Base-by-base conservation (phyloP, 2,888 invertebrate genomes). In the Gandaritis pyraliata region DNA sequence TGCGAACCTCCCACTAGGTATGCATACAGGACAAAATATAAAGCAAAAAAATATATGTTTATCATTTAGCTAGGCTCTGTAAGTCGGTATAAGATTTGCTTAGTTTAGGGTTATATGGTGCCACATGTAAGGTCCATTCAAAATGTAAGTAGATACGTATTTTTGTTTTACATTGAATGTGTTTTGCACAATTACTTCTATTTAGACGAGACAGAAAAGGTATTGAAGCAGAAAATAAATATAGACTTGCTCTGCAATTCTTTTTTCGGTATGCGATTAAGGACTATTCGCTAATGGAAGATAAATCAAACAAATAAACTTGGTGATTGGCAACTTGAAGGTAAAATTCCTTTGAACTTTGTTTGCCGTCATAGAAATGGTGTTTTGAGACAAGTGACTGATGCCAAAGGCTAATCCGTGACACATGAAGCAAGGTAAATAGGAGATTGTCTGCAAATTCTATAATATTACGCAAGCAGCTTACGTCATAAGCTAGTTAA, bases 361-460 rank as follows among this genome's bases (percentile, higher is more conserved):
- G 23, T 29, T 61, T 53, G 57, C 43, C 45, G 61, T 61, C 57
- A 53, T 43, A 47, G 12, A 41, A 41, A 23, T n/a, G 33, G 29
- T 38, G 39, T 38, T 53, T 53, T 39, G 39, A 23, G 43, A 30
- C 36, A 29, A 53, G 43, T 51, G 30, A 38, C 47, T 52, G 23
- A 41, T 51, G 41, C 13, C 23, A 51, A 49, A 54, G 46, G 54
- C 46, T 46, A 45, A 48, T 48, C 59, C 53, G 45, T 62, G 54
- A 58, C 53, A 62, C 58, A 54, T 23, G 53, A 16, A 46, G 45
- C 13, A 45, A 49, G 0, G 45, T 59, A 55, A 45, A 52, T 41
- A 46, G 8, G 8, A 56, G 39, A 56, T 57, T 57, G 61, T 57
- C 61, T 39, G 39, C 36, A 23, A 10, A 23, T 49, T 50, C 38